Evolutionary conservation across 2,797 vertebrate genomes (phyloP), one percentile per base, ranked within the genome.

Genomic region (Betta splendens): DNA sequence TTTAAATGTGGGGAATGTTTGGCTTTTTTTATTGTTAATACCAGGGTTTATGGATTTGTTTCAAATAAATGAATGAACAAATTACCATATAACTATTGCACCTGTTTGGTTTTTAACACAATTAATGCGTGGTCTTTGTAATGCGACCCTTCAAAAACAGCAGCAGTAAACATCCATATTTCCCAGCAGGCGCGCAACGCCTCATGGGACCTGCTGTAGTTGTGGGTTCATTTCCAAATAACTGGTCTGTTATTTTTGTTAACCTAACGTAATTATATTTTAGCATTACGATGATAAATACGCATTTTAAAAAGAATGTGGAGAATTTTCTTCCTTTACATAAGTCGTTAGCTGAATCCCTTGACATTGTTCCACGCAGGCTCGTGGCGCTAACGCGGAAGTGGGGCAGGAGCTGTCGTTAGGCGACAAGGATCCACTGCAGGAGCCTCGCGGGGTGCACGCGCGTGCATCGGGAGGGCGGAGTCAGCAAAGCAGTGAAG

Each of bases 401-500:
- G n/a, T 17, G 16, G 35, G 7, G n/a, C 16, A 17, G 35, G 35
- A 36, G 16, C 3, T 36, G 3, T 35, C 15, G 6, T n/a, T 17
- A 16, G 35, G 35, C 16, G n/a, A n/a, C 12, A 35, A n/a, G 32
- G 32, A 35, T 35, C 13, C 15, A 7, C 32, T 15, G 15, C 7
- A 23, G 35, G 35, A 16, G 35, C 9, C n/a, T 16, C 12, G 3
- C 72, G 31, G 53, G 35, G 25, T 48, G 61, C 29, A 26, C 43
- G 5, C 77, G 81, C 82, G 85, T 26, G 80, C 71, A 79, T 46
- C 69, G 55, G 9, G 16, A 43, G 81, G 91, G 90, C 79, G 90
- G 89, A 91, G 88, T 77, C 82, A 81, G 46, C 64, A n/a, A 29
- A 66, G 45, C 78, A 56, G 64, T 69, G 80, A 83, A 84, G 81